Conservation (phyloP, 2,797 vertebrate genomes). For the Miichthys miiuy region DNA sequence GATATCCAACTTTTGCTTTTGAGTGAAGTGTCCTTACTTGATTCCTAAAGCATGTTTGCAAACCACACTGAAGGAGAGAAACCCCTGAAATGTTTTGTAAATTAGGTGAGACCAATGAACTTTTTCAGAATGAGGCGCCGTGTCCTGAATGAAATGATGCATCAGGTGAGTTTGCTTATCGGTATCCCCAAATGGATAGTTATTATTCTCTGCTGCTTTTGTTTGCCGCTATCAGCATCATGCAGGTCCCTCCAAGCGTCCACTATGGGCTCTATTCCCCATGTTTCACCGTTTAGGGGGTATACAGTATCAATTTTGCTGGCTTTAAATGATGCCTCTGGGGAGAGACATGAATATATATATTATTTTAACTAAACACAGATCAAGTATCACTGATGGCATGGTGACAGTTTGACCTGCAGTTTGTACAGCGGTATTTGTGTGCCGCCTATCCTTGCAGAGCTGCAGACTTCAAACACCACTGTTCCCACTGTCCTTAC, state of each 20-base stretch:
- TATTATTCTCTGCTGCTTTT: neutral
- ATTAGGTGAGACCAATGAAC: neutral
- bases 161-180: neutral
- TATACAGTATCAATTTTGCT: neutral
- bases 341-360: accelerated
- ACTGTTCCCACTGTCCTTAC: slow-evolving; percentile 21
- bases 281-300: neutral
- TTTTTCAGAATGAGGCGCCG: neutral
- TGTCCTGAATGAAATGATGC: neutral
- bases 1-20: neutral
- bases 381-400: neutral
- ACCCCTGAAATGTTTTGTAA: neutral
- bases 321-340: neutral
- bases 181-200: neutral
- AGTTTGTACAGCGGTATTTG: neutral
- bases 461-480: neutral
- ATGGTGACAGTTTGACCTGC: neutral
- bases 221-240: slow-evolving; percentile 9
- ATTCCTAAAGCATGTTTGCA: neutral
- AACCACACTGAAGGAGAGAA: neutral
- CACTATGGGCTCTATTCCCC: neutral
- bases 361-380: too few relatives aligned
- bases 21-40: neutral
- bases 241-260: neutral
- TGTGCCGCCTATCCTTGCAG: neutral